phyloP scores from a whole-genome alignment of 2,888 invertebrate species.

The Aelia acuminata region DNA sequence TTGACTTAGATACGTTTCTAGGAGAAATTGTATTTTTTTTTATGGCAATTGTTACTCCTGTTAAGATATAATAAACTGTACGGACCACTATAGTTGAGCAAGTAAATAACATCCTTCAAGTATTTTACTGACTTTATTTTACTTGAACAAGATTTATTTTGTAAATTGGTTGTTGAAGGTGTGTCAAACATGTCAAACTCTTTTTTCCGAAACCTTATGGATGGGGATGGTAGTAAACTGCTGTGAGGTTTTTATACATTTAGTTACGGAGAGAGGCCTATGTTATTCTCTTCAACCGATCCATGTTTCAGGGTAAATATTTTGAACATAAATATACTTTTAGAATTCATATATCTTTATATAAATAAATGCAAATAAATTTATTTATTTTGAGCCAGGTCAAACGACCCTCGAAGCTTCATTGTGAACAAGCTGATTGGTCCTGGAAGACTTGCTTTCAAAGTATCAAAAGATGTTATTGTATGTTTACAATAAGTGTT shows the following conservation, averaged over 20 bases:
- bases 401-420: background rate
- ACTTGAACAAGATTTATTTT: slow-evolving; percentile 69
- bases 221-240: slow-evolving; percentile 66
- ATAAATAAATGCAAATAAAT: background rate
- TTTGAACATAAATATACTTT: slow-evolving; percentile 63
- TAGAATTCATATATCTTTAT: background rate
- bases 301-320: slow-evolving; percentile 60
- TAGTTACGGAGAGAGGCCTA: slow-evolving; percentile 66
- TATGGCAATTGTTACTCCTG: slow-evolving; percentile 75
- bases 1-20: slow-evolving; percentile 72
- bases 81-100: slow-evolving; percentile 64
- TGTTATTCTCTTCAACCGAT: slow-evolving; percentile 67
- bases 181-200: slow-evolving; percentile 66
- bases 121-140: background rate
- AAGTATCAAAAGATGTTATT: slow-evolving; percentile 67
- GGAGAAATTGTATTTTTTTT: slow-evolving; percentile 75
- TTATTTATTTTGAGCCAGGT: background rate
- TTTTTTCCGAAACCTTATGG: slow-evolving; percentile 66
- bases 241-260: slow-evolving; percentile 66
- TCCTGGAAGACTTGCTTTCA: slow-evolving; percentile 72
- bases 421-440: slow-evolving; percentile 69
- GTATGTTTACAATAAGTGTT: slow-evolving; percentile 60
- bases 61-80: slow-evolving; percentile 68
- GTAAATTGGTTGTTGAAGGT: slow-evolving; percentile 68
- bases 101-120: slow-evolving; percentile 65